Evolutionary conservation across 2,888 invertebrate species (phyloP).

Genomic region (Escarpia spicata): DNA sequence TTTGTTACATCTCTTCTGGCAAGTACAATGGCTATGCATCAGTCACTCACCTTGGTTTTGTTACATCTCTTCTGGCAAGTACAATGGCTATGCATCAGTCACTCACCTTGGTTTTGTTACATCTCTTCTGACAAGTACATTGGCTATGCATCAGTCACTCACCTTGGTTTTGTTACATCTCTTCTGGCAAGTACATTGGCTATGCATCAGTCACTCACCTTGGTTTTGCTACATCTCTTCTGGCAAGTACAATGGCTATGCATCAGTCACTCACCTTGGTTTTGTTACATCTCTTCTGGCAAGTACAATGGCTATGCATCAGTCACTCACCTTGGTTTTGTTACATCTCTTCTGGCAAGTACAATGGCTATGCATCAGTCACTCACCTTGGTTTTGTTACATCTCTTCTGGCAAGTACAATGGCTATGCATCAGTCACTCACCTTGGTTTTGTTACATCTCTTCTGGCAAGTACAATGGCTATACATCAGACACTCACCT

Average conservation of each 20-base stretch:
- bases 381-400: constrained; percentile 20
- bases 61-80: not conserved
- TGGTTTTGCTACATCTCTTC: not conserved
- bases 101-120: constrained; percentile 20
- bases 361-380: not conserved
- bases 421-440: not conserved
- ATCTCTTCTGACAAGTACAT: not conserved
- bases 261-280: constrained; percentile 17
- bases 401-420: not conserved
- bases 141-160: not conserved
- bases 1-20: not conserved
- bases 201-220: not conserved
- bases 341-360: not conserved
- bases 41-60: constrained; percentile 20
- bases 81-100: not conserved
- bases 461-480: not conserved
- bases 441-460: constrained; percentile 2
- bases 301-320: not conserved
- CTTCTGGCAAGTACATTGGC: not conserved
- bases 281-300: not conserved
- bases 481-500: not conserved
- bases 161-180: constrained; percentile 2
- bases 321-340: constrained; percentile 20
- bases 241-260: not conserved
- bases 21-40: not conserved